These are phyloP conservation scores for Cartodere bifasciata DNA, from an alignment of 2,888 invertebrate genomes.

Conservation along the genomic window DNA sequence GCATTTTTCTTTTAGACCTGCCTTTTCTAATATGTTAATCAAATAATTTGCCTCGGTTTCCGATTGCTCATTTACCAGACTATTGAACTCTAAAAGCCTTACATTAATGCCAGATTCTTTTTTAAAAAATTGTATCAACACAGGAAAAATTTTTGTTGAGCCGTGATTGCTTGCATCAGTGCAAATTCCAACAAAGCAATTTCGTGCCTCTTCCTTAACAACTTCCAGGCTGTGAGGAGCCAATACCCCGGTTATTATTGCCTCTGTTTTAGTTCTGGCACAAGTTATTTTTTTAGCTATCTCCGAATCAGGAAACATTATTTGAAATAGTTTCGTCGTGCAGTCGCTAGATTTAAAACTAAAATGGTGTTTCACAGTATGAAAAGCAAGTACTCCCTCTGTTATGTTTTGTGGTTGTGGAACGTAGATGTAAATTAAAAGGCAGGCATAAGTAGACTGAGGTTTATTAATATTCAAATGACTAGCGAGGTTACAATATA, in stretches of 20 bases:
- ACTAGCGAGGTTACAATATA: no score
- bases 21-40: conserved; percentile 7
- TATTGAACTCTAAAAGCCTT: conserved; percentile 11
- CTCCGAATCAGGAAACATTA: not conserved
- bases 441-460: no score
- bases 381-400: not conserved
- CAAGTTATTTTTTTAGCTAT: conserved; percentile 10
- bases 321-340: not conserved
- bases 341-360: not conserved
- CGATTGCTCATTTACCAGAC: conserved; percentile 8
- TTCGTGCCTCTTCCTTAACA: conserved; percentile 3
- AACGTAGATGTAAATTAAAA: no score
- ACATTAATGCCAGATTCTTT: conserved; percentile 14
- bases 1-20: conserved; percentile 9
- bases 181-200: conserved; percentile 11
- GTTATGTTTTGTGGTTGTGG: no score
- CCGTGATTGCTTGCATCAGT: conserved; percentile 18
- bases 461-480: no score
- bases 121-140: conserved; percentile 17
- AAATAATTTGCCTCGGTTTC: conserved; percentile 4
- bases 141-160: conserved; percentile 16
- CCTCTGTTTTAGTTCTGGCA: conserved; percentile 15
- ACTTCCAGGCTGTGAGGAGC: not conserved
- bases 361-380: not conserved
- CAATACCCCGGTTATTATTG: conserved; percentile 13